Conservation (phyloP, 2,797 vertebrate genomes). For the Pangasius mekongensis region DNA sequence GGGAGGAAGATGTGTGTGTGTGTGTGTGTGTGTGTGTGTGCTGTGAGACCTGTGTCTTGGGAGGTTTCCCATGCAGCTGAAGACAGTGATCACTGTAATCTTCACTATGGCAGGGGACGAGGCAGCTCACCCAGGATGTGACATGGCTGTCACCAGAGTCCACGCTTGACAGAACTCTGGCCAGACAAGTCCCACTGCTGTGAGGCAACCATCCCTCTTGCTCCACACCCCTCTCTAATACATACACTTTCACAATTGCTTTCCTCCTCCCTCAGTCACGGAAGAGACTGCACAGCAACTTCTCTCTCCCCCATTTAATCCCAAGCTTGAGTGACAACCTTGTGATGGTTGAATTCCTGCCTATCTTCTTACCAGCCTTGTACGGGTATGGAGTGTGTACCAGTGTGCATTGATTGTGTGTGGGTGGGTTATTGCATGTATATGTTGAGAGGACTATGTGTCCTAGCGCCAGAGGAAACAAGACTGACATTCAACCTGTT, state of each 20-base stretch:
- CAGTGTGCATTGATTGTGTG: background rate
- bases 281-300: conserved; percentile 64
- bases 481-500: conserved; percentile 52
- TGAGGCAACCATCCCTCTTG: conserved; percentile 68
- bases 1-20: conserved; percentile 43
- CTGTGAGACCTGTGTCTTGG: conserved; percentile 45
- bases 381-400: conserved; percentile 18
- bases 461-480: conserved; percentile 31
- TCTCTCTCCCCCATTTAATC: conserved; percentile 63
- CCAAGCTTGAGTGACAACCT: conserved; percentile 66
- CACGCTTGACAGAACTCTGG: conserved; percentile 70
- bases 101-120: conserved; percentile 68
- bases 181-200: conserved; percentile 75
- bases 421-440: background rate
- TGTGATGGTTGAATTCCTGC: conserved; percentile 74
- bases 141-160: conserved; percentile 72
- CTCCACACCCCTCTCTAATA: conserved; percentile 48
- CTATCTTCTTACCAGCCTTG: conserved; percentile 60
- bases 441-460: background rate
- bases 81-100: conserved; percentile 73
- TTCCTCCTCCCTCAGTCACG: conserved; percentile 61
- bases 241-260: conserved; percentile 51
- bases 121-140: conserved; percentile 71
- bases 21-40: conserved; percentile 25
- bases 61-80: conserved; percentile 56